phyloP scores from a whole-genome alignment of 2,797 vertebrate species.

The Sebastes steindachneri region DNA sequence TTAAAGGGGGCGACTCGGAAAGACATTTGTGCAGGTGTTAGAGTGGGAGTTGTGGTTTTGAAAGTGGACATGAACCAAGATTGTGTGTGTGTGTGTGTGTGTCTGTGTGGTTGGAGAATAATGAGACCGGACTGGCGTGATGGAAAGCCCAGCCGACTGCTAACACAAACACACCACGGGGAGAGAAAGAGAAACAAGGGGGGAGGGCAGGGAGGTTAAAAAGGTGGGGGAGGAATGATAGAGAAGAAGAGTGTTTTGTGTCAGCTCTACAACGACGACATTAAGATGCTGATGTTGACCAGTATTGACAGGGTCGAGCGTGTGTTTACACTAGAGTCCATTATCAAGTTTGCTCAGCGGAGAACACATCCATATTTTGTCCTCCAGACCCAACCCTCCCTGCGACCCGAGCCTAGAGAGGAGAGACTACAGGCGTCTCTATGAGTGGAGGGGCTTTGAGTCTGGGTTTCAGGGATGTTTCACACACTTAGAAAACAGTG shows the following conservation, averaged over 20 bases:
- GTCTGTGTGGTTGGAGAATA: slow-evolving; percentile 56
- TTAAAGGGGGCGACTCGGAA: neutral
- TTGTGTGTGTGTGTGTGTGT: slow-evolving; percentile 36
- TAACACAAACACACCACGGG: slow-evolving; percentile 80
- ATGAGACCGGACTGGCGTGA: slow-evolving; percentile 80
- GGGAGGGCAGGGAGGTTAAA: slow-evolving; percentile 8
- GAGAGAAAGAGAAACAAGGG: slow-evolving; percentile 1
- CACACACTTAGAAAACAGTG: slow-evolving; percentile 51
- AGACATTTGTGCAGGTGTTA: slow-evolving; percentile 47
- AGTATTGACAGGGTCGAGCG: slow-evolving; percentile 55
- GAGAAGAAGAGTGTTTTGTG: slow-evolving; percentile 53
- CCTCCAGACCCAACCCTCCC: neutral
- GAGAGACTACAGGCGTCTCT: slow-evolving; percentile 3
- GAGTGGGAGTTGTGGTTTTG: neutral
- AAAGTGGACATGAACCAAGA: neutral
- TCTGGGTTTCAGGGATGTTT: slow-evolving; percentile 40
- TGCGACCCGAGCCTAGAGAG: neutral
- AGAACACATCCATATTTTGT: slow-evolving; percentile 44
- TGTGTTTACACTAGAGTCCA: slow-evolving; percentile 72
- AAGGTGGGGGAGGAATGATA: slow-evolving; percentile 39
- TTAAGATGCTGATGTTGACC: slow-evolving; percentile 58
- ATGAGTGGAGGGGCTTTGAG: neutral
- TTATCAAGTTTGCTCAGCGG: slow-evolving; percentile 58
- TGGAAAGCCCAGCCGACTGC: slow-evolving; percentile 80
- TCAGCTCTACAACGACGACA: slow-evolving; percentile 49